These are phyloP conservation scores for Luffia ferchaultella DNA, from an alignment of 2,888 invertebrate species.

Conservation along the genomic window DNA sequence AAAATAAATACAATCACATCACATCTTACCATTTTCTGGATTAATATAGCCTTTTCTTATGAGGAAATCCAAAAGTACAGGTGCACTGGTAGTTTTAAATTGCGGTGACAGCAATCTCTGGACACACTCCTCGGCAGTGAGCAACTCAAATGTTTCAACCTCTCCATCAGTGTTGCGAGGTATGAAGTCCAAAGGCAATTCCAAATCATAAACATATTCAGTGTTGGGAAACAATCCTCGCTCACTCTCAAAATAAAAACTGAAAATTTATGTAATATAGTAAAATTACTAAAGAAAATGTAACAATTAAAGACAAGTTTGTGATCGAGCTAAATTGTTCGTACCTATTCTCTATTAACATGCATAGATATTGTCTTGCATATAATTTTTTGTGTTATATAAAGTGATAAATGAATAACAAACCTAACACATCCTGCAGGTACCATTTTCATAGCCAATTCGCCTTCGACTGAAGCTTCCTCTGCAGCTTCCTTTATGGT, in stretches of 20 bases:
- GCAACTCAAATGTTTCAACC: constrained; percentile 88
- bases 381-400: too few species aligned
- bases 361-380: neutral
- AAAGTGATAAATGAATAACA: too few species aligned
- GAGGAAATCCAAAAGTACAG: constrained; percentile 91
- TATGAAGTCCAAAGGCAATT: constrained; percentile 87
- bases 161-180: constrained; percentile 96
- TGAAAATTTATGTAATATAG: constrained; percentile 33
- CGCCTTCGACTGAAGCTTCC: constrained; percentile 88
- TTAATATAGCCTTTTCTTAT: constrained; percentile 90
- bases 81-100: constrained; percentile 94
- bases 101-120: constrained; percentile 82
- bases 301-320: constrained; percentile 2
- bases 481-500: constrained; percentile 94
- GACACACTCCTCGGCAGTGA: constrained; percentile 83
- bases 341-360: neutral
- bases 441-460: constrained; percentile 77
- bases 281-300: neutral
- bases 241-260: constrained; percentile 92
- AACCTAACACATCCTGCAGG: constrained; percentile 86
- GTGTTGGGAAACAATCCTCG: constrained; percentile 94
- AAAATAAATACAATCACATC: too few species aligned
- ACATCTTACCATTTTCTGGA: constrained; percentile 84
- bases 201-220: constrained; percentile 92
- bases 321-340: neutral